Conservation (phyloP, 2,797 vertebrate species). For the Furcifer pardalis region DNA sequence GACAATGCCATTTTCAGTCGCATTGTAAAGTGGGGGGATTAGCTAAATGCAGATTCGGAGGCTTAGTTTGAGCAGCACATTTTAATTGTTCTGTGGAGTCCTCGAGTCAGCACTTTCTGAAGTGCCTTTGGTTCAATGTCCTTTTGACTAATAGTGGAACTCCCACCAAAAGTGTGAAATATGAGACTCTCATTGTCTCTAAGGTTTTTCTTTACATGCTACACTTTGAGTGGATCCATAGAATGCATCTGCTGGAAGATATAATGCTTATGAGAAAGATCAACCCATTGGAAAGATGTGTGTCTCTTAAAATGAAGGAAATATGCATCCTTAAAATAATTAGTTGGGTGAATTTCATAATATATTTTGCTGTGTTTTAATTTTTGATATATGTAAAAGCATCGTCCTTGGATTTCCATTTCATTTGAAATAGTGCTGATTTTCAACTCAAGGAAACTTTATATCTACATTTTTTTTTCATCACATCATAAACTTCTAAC, state of each 20-base stretch:
- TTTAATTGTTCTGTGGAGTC: slow-evolving; percentile 29
- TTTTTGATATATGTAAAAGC: neutral
- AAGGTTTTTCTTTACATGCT: neutral
- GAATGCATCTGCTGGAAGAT: neutral
- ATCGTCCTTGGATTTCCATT: neutral
- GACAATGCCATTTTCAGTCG: slow-evolving; percentile 43
- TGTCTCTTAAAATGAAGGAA: neutral
- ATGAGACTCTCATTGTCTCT: neutral
- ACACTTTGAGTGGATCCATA: neutral
- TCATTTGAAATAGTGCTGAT: neutral
- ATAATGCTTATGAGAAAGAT: neutral
- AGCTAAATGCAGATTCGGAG: slow-evolving; percentile 50
- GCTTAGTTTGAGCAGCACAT: slow-evolving; percentile 10
- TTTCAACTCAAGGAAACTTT: neutral
- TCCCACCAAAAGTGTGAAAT: neutral
- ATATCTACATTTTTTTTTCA: neutral
- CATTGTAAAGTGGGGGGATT: slow-evolving; percentile 49
- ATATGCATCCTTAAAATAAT: neutral
- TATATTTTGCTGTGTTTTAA: neutral
- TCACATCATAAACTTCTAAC: neutral
- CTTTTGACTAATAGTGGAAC: neutral
- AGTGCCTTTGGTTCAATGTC: neutral
- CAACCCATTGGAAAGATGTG: neutral
- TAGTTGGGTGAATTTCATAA: neutral
- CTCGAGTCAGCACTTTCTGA: slow-evolving; percentile 1